Evolutionary conservation across 2,113 vertebrate species (phyloP).

Genomic region (Andinoacara biseriatus): DNA sequence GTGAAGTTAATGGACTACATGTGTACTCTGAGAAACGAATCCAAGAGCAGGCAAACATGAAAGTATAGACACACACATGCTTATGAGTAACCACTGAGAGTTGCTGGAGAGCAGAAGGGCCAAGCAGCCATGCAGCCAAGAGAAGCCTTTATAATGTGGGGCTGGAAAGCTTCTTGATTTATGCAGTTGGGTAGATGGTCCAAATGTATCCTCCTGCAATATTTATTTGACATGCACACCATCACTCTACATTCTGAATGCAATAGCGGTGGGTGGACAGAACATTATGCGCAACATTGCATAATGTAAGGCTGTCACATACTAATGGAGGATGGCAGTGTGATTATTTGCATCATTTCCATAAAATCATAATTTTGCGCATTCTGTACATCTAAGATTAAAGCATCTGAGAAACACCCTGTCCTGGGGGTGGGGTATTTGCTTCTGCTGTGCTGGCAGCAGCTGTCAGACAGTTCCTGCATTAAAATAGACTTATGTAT

Average conservation of each 20-base stretch:
- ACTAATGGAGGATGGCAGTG: constrained; percentile 61
- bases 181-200: constrained; percentile 69
- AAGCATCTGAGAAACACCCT: constrained; percentile 46
- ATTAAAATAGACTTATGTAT: constrained; percentile 69
- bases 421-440: constrained; percentile 24
- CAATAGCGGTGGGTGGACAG: constrained; percentile 57
- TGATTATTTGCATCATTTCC: constrained; percentile 72
- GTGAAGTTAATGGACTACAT: not conserved
- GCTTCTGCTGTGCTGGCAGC: constrained; percentile 65
- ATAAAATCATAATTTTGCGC: constrained; percentile 68
- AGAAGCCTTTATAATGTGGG: constrained; percentile 57
- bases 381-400: constrained; percentile 64
- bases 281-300: constrained; percentile 42
- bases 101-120: constrained; percentile 39
- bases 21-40: not conserved
- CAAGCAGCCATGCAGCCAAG: constrained; percentile 43
- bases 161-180: constrained; percentile 65
- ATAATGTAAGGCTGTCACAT: constrained; percentile 55
- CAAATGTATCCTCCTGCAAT: constrained; percentile 72
- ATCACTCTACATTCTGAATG: constrained; percentile 62
- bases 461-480: constrained; percentile 55
- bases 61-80: not conserved
- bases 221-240: constrained; percentile 70
- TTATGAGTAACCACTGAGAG: constrained; percentile 31
- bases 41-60: not conserved